A percentile compares a stretch with the other conserved stretches of the same genome.
These are phyloP conservation scores for Xiphophorus birchmanni DNA, from an alignment of 2,797 vertebrate species.

Conservation along the genomic window DNA sequence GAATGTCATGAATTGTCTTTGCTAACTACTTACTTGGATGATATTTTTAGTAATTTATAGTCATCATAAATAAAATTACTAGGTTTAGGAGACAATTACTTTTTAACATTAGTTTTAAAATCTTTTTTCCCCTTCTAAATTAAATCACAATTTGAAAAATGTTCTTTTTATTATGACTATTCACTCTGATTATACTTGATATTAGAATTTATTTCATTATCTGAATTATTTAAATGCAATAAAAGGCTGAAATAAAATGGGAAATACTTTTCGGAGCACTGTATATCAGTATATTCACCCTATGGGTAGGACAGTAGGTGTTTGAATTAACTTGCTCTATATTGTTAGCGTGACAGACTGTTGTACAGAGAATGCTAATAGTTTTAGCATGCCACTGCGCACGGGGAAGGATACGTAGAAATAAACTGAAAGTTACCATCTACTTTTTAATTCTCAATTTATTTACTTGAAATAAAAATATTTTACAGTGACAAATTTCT, in stretches of 20 bases:
- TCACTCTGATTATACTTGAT: background rate
- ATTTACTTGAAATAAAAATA: background rate
- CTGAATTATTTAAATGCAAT: background rate
- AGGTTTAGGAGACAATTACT: background rate
- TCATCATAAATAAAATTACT: background rate
- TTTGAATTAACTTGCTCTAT: background rate
- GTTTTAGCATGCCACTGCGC: background rate
- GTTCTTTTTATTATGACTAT: background rate
- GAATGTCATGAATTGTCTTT: background rate
- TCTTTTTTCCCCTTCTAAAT: background rate
- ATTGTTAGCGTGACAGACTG: background rate
- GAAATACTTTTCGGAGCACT: background rate
- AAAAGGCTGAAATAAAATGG: background rate
- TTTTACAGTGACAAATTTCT: background rate
- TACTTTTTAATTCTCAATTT: background rate
- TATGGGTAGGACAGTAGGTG: background rate
- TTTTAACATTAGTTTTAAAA: background rate
- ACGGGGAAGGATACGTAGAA: background rate
- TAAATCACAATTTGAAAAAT: background rate
- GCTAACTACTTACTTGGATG: too few relatives aligned
- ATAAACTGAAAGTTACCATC: background rate
- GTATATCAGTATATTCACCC: background rate
- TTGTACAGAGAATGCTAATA: background rate
- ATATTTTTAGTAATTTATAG: too few relatives aligned
- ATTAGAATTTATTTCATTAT: background rate